These are phyloP conservation scores for Cepaea hortensis DNA, from an alignment of 2,888 invertebrate species.

Conservation along the genomic window DNA sequence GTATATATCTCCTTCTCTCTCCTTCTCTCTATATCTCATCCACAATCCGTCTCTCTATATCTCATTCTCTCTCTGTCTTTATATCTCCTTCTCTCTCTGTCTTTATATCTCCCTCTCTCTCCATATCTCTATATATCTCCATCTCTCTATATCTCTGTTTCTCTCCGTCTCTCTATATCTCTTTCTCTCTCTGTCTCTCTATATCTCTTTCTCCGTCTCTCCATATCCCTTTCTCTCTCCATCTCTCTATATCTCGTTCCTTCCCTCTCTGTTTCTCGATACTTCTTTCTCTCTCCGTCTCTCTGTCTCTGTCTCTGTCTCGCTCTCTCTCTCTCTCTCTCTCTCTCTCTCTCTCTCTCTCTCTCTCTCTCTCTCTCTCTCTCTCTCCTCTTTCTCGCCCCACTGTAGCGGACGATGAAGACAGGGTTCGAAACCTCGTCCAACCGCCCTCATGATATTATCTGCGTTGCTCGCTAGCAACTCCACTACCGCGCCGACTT, in stretches of 20 bases:
- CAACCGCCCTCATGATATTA: no score
- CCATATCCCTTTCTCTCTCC: neutral
- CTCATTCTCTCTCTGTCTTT: neutral
- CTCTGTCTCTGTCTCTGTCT: neutral
- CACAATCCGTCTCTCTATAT: no score
- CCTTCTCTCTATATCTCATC: neutral
- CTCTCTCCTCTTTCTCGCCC: no score
- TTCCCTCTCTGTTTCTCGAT: neutral
- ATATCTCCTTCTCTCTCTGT: neutral
- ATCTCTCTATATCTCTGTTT: neutral
- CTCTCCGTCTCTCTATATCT: neutral
- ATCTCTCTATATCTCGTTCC: neutral
- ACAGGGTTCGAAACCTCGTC: no score
- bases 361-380: neutral
- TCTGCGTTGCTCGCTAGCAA: no score
- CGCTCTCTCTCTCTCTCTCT: neutral
- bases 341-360: conserved; percentile 1
- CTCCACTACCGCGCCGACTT: no score
- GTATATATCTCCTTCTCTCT: no score
- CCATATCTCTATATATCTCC: conserved; percentile 4
- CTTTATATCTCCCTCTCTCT: conserved; percentile 27
- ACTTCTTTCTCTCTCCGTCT: neutral
- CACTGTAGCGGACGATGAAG: no score
- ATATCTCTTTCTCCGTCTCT: neutral
- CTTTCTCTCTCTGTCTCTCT: neutral